Evolutionary conservation across 2,888 invertebrate genomes (phyloP).

Genomic region (Sceliomorpha sp.): DNA sequence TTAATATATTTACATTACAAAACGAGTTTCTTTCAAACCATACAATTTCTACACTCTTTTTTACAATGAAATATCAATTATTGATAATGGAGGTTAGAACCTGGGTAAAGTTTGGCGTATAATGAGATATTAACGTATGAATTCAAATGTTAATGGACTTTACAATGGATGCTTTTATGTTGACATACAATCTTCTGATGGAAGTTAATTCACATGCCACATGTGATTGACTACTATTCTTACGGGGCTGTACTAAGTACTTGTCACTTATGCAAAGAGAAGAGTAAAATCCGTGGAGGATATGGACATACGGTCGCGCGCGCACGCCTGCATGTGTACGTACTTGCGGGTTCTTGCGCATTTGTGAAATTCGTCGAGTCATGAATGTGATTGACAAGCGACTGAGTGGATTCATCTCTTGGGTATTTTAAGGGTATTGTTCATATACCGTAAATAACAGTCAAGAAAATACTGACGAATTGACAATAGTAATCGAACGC

Average conservation of each 20-base stretch:
- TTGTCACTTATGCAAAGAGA: slow-evolving; percentile 46
- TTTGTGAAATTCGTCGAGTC: slow-evolving; percentile 47
- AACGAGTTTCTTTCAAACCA: too few relatives aligned
- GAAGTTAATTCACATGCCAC: slow-evolving; percentile 53
- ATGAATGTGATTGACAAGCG: slow-evolving; percentile 51
- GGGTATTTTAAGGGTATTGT: slow-evolving; percentile 22
- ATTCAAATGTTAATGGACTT: too few relatives aligned
- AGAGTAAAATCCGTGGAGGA: slow-evolving; percentile 39
- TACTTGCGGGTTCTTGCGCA: slow-evolving; percentile 34
- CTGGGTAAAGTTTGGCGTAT: too few relatives aligned
- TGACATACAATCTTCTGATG: slow-evolving; percentile 34
- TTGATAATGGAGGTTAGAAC: too few relatives aligned
- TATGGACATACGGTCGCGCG: slow-evolving; percentile 27
- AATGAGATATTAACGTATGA: too few relatives aligned
- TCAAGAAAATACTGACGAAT: slow-evolving; percentile 39
- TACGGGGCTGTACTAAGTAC: slow-evolving; percentile 36
- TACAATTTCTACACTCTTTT: too few relatives aligned
- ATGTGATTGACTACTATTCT: slow-evolving; percentile 50
- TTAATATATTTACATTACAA: too few relatives aligned
- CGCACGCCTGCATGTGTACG: too few relatives aligned
- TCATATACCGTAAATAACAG: slow-evolving; percentile 26
- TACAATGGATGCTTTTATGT: too few relatives aligned
- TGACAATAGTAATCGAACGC: slow-evolving; percentile 43
- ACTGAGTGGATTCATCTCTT: slow-evolving; percentile 47
- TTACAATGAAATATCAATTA: too few relatives aligned